These are phyloP conservation scores for Copsychus sechellarum DNA, from an alignment of 2,113 vertebrate genomes.

Conservation along the genomic window DNA sequence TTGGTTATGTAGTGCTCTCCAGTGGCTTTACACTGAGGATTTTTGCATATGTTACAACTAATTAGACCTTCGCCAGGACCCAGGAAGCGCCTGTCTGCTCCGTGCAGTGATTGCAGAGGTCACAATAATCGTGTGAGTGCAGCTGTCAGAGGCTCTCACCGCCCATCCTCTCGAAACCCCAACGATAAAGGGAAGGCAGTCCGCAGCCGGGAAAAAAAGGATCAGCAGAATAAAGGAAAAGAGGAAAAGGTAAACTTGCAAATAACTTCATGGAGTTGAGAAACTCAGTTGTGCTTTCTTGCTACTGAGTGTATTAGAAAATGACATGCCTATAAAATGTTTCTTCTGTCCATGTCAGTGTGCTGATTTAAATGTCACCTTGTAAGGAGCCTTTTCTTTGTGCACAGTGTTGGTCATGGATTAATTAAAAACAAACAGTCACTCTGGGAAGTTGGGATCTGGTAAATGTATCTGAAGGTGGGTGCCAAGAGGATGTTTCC, in stretches of 20 bases:
- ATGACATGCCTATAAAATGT: not conserved
- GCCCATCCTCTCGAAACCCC: constrained; percentile 78
- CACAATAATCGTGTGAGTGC: constrained; percentile 82
- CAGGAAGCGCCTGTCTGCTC: constrained; percentile 80
- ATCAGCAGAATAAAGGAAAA: constrained; percentile 82
- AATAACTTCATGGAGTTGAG: not conserved
- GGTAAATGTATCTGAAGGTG: not conserved
- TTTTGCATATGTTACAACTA: constrained; percentile 44
- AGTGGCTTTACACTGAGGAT: constrained; percentile 28
- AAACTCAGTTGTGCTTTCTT: not conserved
- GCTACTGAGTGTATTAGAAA: not conserved
- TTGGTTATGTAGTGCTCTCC: not conserved
- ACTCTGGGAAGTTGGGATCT: not conserved
- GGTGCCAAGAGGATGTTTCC: not conserved
- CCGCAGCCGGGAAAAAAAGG: constrained; percentile 89
- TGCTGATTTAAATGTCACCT: not conserved
- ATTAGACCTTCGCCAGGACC: constrained; percentile 83
- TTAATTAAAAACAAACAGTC: not conserved
- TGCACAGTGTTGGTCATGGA: not conserved
- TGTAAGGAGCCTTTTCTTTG: not conserved
- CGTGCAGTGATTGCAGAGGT: constrained; percentile 82
- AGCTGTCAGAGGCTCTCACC: constrained; percentile 78
- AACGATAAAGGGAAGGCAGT: constrained; percentile 80
- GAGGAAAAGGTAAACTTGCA: constrained; percentile 87
- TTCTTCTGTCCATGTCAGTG: not conserved